Evolutionary conservation across 2,888 invertebrate species (phyloP).

Genomic region (Oxytorus armatus): DNA sequence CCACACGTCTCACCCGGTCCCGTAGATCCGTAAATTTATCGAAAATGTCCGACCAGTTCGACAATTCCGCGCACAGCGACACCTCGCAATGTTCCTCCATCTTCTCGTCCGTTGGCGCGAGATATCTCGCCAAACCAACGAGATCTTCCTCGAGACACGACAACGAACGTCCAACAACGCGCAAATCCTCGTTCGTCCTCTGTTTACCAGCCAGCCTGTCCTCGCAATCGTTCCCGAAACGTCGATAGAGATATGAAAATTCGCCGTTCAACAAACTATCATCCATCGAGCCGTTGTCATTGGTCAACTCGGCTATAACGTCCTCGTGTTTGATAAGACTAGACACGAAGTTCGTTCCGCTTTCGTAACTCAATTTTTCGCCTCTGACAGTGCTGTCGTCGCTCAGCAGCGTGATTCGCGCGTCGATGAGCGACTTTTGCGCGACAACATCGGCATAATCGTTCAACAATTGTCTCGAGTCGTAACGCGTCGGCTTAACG

Average conservation of each 20-base stretch:
- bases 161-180: slow-evolving; percentile 77
- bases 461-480: slow-evolving; percentile 86
- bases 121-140: slow-evolving; percentile 78
- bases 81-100: slow-evolving; percentile 53
- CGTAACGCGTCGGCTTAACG: slow-evolving; percentile 73
- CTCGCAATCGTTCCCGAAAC: slow-evolving; percentile 87
- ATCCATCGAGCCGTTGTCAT: slow-evolving; percentile 72
- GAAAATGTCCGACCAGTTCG: slow-evolving; percentile 86
- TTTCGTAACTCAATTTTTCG: slow-evolving; percentile 65
- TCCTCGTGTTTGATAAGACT: slow-evolving; percentile 82
- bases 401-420: slow-evolving; percentile 89
- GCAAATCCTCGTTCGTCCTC: slow-evolving; percentile 74
- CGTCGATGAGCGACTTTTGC: slow-evolving; percentile 91
- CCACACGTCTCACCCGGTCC: slow-evolving; percentile 85
- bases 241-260: slow-evolving; percentile 89
- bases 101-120: slow-evolving; percentile 57
- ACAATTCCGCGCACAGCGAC: slow-evolving; percentile 40
- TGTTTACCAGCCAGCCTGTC: slow-evolving; percentile 69
- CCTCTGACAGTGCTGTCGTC: slow-evolving; percentile 80
- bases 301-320: slow-evolving; percentile 75
- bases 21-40: slow-evolving; percentile 86
- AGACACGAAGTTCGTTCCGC: slow-evolving; percentile 78
- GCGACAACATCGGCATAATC: slow-evolving; percentile 90
- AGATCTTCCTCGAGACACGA: slow-evolving; percentile 82
- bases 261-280: slow-evolving; percentile 88